These are phyloP conservation scores for Centropristis striata DNA, from an alignment of 2,113 vertebrate species.

Conservation along the genomic window DNA sequence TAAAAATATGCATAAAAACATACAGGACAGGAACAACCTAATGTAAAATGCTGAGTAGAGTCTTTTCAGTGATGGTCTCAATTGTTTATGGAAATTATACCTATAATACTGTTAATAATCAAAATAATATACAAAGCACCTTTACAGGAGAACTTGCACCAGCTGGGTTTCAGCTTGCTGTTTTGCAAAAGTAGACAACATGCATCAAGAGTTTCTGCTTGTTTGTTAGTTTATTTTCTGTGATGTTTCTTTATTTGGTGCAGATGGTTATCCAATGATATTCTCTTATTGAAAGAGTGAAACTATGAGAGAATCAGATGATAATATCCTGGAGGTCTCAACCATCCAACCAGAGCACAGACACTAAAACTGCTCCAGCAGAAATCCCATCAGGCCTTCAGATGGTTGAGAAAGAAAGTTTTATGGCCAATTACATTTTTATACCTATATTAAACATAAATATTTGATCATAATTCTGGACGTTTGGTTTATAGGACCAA, in stretches of 20 bases:
- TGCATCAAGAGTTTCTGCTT: neutral
- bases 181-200: conserved; percentile 23
- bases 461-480: conserved; percentile 14
- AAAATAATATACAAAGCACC: neutral
- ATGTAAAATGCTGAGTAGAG: neutral
- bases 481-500: neutral
- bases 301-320: neutral
- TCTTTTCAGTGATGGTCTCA: conserved; percentile 1
- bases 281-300: neutral
- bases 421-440: neutral
- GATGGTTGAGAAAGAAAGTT: neutral
- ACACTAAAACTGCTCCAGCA: neutral
- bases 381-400: neutral
- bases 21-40: too few species aligned
- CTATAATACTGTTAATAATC: neutral
- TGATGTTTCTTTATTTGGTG: neutral
- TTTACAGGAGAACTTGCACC: conserved; percentile 6
- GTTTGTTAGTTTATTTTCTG: neutral
- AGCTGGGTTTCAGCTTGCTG: conserved; percentile 6
- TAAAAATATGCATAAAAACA: too few species aligned
- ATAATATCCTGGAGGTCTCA: conserved; percentile 10
- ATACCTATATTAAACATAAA: neutral
- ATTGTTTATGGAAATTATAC: conserved; percentile 6
- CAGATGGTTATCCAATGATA: neutral
- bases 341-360: neutral